Conservation (phyloP, 2,888 invertebrate genomes). For the Cheilosia vernalis region DNA sequence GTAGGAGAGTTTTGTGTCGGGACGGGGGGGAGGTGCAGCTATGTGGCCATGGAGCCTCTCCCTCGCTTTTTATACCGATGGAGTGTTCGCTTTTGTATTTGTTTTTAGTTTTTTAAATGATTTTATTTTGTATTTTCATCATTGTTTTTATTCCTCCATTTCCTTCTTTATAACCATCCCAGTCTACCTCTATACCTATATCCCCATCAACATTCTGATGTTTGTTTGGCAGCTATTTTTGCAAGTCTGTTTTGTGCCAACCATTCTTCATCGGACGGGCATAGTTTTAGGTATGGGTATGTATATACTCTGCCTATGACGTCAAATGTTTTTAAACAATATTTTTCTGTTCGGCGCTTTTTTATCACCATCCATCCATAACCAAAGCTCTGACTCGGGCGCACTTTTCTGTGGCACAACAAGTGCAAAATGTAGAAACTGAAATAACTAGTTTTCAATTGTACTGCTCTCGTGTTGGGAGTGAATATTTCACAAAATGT, state of each 20-base stretch:
- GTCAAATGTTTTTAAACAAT: constrained; percentile 69
- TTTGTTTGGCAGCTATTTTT: constrained; percentile 55
- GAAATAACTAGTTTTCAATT: constrained; percentile 61
- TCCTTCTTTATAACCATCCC: constrained; percentile 33
- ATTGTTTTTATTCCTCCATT: constrained; percentile 35
- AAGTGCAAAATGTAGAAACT: constrained; percentile 65
- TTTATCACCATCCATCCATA: background rate
- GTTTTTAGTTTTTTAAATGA: constrained; percentile 21
- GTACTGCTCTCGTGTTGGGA: constrained; percentile 67
- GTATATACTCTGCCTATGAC: constrained; percentile 48
- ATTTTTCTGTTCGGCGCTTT: constrained; percentile 7
- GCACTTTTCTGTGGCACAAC: constrained; percentile 42
- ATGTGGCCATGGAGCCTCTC: background rate
- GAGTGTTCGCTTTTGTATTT: constrained; percentile 1
- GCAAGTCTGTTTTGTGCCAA: constrained; percentile 35
- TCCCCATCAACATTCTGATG: background rate
- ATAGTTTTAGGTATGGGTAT: background rate
- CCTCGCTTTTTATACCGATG: constrained; percentile 6
- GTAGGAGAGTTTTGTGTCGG: background rate
- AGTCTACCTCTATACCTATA: background rate
- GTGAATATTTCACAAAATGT: constrained; percentile 55
- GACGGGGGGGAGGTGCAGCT: background rate
- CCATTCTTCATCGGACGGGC: constrained; percentile 45
- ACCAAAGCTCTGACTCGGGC: background rate
- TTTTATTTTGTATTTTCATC: constrained; percentile 6